These are phyloP conservation scores for Ancistrus triradiatus DNA, from an alignment of 2,113 vertebrate genomes.

Conservation along the genomic window DNA sequence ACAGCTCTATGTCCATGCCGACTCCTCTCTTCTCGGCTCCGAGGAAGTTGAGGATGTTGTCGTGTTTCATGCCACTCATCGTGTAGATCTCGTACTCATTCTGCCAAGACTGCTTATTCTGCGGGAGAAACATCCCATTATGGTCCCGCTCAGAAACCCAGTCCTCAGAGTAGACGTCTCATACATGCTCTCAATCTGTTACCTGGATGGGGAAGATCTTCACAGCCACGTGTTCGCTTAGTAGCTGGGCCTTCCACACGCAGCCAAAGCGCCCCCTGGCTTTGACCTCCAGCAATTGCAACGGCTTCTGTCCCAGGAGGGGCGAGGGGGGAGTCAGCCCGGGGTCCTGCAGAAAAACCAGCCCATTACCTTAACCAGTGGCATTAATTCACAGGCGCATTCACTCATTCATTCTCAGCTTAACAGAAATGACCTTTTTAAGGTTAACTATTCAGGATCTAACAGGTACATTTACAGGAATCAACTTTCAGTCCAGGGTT, in stretches of 20 bases:
- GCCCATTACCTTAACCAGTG: too few relatives aligned
- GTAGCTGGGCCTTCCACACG: conserved; percentile 96
- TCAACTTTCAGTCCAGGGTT: too few relatives aligned
- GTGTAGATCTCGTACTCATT: conserved; percentile 97
- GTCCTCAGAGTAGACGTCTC: background rate
- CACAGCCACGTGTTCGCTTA: conserved; percentile 90
- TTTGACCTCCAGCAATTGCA: conserved; percentile 94
- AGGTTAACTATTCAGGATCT: too few relatives aligned
- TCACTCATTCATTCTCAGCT: too few relatives aligned
- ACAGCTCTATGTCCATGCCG: conserved; percentile 91
- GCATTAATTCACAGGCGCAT: too few relatives aligned
- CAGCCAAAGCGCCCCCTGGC: conserved; percentile 95
- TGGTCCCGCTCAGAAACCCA: background rate
- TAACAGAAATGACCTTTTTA: too few relatives aligned
- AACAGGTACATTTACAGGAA: too few relatives aligned
- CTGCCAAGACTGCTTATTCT: conserved; percentile 99
- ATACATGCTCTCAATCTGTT: background rate
- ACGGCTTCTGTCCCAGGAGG: conserved; percentile 84
- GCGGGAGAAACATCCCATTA: conserved; percentile 13
- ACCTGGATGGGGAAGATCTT: conserved; percentile 99
- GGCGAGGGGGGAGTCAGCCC: conserved; percentile 89
- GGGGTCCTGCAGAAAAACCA: conserved; percentile 79
- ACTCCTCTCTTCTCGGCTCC: conserved; percentile 92
- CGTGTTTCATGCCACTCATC: conserved; percentile 94
- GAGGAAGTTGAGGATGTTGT: conserved; percentile 92